Evolutionary conservation across 1,140 invertebrate genomes (phyloP).

Genomic region (Amyelois transitella): DNA sequence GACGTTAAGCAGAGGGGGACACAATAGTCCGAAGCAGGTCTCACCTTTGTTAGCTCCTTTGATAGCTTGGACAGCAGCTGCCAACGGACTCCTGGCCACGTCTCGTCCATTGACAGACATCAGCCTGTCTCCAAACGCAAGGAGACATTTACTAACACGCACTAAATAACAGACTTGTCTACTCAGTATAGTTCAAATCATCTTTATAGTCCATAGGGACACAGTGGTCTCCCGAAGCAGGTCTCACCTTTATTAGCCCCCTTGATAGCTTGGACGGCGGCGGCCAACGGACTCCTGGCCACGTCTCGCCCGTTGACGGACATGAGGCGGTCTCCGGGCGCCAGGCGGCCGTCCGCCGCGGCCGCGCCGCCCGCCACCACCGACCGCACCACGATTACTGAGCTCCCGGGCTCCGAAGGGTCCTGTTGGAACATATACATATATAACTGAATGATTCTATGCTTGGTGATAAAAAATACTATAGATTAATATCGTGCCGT

Average conservation of each 20-base stretch:
- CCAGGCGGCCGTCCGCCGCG: constrained; percentile 85
- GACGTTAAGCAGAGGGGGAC: no score
- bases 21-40: neutral
- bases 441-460: no score
- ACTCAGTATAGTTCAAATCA: no score
- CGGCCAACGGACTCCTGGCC: constrained; percentile 84
- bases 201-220: no score
- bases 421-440: no score
- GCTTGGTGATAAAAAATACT: no score
- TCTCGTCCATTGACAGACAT: neutral
- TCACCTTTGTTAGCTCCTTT: no score
- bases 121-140: neutral
- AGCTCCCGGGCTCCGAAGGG: constrained; percentile 85
- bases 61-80: neutral
- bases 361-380: constrained; percentile 90
- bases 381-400: constrained; percentile 92
- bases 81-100: constrained; percentile 25
- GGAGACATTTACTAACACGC: no score
- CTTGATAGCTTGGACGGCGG: constrained; percentile 88
- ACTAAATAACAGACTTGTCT: no score
- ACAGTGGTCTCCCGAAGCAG: neutral
- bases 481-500: no score
- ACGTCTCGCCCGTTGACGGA: constrained; percentile 88
- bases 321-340: constrained; percentile 89
- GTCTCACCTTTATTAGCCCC: constrained; percentile 81